These are phyloP conservation scores for Campopleginae sp. DNA, from an alignment of 2,888 invertebrate species.

Conservation along the genomic window DNA sequence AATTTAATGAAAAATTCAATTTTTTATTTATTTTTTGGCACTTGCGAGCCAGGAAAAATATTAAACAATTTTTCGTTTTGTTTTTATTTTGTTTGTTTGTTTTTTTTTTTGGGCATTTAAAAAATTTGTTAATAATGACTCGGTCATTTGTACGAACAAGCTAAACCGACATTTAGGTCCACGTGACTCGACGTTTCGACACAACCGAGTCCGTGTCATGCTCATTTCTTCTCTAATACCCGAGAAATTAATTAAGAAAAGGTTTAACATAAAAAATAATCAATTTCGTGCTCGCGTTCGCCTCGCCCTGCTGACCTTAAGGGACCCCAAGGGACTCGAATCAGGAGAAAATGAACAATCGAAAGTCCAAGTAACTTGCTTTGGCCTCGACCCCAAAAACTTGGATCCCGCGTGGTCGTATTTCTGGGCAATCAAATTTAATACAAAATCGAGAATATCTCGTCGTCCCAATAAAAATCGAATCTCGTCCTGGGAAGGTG, in stretches of 20 bases:
- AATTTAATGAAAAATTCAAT: not conserved
- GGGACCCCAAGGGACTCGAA: not conserved
- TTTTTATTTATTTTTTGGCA: not conserved
- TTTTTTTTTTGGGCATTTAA: not conserved
- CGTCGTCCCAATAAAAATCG: too few relatives aligned
- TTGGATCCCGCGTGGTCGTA: too few relatives aligned
- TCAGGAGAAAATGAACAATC: not conserved
- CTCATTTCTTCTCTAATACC: not conserved
- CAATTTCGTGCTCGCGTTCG: not conserved
- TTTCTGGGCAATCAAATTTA: too few relatives aligned
- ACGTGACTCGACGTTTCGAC: not conserved
- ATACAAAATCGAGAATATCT: too few relatives aligned
- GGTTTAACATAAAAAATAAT: not conserved
- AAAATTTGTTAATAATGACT: not conserved
- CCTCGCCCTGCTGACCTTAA: not conserved
- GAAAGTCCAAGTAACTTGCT: not conserved
- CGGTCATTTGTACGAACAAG: not conserved
- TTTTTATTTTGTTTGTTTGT: too few relatives aligned
- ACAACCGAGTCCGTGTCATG: not conserved
- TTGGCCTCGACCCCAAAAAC: not conserved
- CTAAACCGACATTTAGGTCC: not conserved
- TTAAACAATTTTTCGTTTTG: not conserved
- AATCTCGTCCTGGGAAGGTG: conserved; percentile 75
- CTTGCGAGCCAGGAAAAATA: not conserved
- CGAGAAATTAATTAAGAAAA: not conserved